A percentile compares a stretch with the other conserved stretches of the same genome.
These are phyloP conservation scores for Champsocephalus gunnari DNA, from an alignment of 2,797 vertebrate species.

Conservation along the genomic window DNA sequence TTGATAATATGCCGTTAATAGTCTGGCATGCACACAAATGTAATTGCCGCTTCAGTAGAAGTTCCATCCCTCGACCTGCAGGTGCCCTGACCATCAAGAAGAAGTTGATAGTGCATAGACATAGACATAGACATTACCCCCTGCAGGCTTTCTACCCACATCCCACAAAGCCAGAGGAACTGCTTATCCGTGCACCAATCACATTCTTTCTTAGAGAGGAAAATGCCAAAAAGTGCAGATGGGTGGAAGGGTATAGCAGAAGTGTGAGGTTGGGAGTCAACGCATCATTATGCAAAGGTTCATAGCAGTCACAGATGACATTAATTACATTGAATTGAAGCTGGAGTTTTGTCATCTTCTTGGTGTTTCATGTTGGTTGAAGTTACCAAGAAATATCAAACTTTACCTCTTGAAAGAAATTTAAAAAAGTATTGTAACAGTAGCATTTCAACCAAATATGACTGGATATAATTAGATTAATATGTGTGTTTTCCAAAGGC, in stretches of 20 bases:
- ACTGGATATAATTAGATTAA: background rate
- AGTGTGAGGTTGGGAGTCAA: background rate
- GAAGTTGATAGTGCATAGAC: background rate
- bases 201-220: background rate
- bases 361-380: background rate
- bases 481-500: background rate
- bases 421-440: background rate
- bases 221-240: background rate
- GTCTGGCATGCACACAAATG: background rate
- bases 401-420: background rate
- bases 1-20: too few relatives aligned
- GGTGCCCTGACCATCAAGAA: background rate
- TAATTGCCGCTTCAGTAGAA: background rate
- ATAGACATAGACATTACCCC: background rate
- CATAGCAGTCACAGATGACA: slow-evolving; percentile 3
- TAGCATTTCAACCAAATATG: background rate
- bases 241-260: slow-evolving; percentile 4
- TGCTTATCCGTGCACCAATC: background rate
- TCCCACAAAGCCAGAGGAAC: background rate
- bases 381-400: background rate
- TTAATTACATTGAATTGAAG: background rate
- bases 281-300: background rate
- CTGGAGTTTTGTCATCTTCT: background rate
- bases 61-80: background rate
- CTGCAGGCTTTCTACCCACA: background rate